Evolutionary conservation across 2,113 vertebrate species (phyloP), one percentile per base, ranked within the genome.

Genomic region (Camarhynchus parvulus): DNA sequence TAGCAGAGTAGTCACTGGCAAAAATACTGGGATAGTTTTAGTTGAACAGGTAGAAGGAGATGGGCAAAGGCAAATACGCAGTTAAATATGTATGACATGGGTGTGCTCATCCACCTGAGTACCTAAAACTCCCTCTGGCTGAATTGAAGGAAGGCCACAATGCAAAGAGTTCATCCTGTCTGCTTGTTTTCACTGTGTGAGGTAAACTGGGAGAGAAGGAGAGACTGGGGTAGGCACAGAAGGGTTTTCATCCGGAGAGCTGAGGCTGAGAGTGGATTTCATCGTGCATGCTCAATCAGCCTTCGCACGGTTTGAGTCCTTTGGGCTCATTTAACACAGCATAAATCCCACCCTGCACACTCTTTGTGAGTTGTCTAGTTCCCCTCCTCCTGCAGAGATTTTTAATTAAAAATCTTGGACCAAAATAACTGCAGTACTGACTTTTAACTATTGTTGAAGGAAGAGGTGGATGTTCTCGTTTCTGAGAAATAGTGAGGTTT

Each of bases 351-450:
- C 90, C 73, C 53, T 67, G 55, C 75, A 20, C 7, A 13, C 53
- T 83, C 90, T 49, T 82, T 82, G 80, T 83, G 58, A 31, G 62
- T 83, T 95, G 72, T 94, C 76, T 87, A 33, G 81, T 78, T 92
- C 76, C 41, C 66, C 92, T 89, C 37, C 77, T 93, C 86, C 92
- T 73, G 75, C 92, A 66, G 92, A 92, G 92, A 92, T 92, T 94
- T 87, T 96, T 96, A 95, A 96, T 97, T 95, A 96, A 96, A 95
- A 95, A 81, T 81, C 80, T 47, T 37, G 69, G 80, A 64, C 79
- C 21, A 41, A 86, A 95, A 93, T 90, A 96, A 69, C 67, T 55
- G 21, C 59, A 58, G 53, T 77, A 39, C 75, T 31, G 31, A 84
- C 70, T 89, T 82, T 66, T 49, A 79, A 55, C 79, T 86, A 39